phyloP scores from a whole-genome alignment of 2,888 invertebrate genomes.

The Sturmia bella region DNA sequence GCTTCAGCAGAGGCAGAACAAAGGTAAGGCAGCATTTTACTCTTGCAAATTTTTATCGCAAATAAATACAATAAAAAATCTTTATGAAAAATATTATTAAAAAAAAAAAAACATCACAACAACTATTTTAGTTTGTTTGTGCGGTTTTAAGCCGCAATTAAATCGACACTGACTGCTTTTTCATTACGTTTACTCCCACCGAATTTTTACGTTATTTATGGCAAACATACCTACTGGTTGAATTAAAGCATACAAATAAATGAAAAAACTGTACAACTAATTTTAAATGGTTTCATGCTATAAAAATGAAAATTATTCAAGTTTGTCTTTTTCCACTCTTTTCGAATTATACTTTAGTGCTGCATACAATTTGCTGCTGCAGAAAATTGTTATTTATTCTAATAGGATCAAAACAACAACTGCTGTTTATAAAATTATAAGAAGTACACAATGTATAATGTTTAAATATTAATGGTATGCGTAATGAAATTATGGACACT shows the following conservation, averaged over 20 bases:
- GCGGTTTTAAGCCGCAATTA: background rate
- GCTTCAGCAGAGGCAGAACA: slow-evolving; percentile 80
- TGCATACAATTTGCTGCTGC: background rate
- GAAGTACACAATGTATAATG: background rate
- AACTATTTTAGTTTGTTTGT: background rate
- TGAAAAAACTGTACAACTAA: slow-evolving; percentile 61
- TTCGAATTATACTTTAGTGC: background rate
- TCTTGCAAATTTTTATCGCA: background rate
- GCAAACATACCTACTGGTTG: slow-evolving; percentile 15
- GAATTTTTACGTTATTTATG: background rate
- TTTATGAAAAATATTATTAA: background rate
- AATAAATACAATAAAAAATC: background rate
- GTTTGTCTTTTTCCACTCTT: background rate
- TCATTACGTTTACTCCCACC: background rate
- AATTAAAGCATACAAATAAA: slow-evolving; percentile 55
- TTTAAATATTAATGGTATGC: background rate
- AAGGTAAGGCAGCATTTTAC: slow-evolving; percentile 74
- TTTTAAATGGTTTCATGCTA: slow-evolving; percentile 55
- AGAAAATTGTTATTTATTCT: background rate
- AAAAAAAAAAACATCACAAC: background rate
- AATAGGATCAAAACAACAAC: slow-evolving; percentile 44
- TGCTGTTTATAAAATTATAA: background rate
- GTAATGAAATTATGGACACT: slow-evolving; percentile 41
- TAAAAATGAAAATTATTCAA: no score
- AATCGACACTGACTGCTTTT: background rate